A percentile compares a stretch with the other conserved stretches of the same genome.
Evolutionary conservation across 2,797 vertebrate species (phyloP).

Genomic region (Pseudochirops corinnae): DNA sequence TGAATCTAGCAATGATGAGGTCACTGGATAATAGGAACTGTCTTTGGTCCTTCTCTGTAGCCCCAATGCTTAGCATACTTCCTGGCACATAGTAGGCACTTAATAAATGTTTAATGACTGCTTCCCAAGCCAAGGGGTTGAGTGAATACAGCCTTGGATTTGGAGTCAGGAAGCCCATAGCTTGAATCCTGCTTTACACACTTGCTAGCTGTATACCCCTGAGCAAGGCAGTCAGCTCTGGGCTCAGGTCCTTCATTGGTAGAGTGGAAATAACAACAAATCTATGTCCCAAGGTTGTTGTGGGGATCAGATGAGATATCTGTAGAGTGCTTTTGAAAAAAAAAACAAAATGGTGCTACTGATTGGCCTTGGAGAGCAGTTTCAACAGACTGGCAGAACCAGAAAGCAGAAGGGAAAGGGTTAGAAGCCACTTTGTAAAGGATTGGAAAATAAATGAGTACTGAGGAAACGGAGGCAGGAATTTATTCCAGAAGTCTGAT

Average conservation of each 20-base stretch:
- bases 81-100: not conserved
- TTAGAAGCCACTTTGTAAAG: not conserved
- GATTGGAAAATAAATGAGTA: not conserved
- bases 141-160: not conserved
- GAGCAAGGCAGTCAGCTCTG: not conserved
- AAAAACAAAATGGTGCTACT: not conserved
- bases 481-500: not conserved
- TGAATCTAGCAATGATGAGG: not conserved
- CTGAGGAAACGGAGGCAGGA: not conserved
- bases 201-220: not conserved
- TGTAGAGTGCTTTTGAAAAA: not conserved
- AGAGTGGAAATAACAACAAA: not conserved
- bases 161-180: not conserved
- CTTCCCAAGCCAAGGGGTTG: not conserved
- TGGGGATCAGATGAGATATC: not conserved
- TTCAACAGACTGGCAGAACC: not conserved
- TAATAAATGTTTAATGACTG: not conserved
- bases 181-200: not conserved
- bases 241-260: not conserved
- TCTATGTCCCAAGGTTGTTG: not conserved
- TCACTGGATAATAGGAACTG: not conserved
- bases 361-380: not conserved
- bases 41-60: not conserved
- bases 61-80: not conserved
- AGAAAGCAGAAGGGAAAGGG: not conserved